Evolutionary conservation across 2,797 vertebrate species (phyloP), one percentile per base, ranked within the genome.

Genomic region (Phataginus tetradactyla): DNA sequence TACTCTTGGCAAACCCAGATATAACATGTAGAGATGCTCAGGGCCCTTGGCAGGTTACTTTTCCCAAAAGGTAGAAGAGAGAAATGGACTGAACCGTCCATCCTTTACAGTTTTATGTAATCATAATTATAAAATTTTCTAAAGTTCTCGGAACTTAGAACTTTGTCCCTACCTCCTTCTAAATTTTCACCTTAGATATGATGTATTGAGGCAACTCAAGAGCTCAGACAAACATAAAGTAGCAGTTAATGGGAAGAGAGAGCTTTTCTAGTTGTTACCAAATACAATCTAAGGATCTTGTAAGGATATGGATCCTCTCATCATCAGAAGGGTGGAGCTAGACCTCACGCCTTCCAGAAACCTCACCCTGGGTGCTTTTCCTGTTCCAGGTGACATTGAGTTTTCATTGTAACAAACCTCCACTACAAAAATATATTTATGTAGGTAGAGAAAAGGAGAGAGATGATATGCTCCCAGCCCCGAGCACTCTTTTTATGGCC

Each of bases 61-160:
- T 80, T 78, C 25, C 11, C 15, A 66, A 77, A 2, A 79, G 34
- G 21, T 12, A 42, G 57, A 51, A 32, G 6, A 17, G 20, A 66
- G 45, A 55, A 91, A 72, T 45, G 51, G 51, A 61, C 37, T 21
- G 29, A 53, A 42, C 3, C 3, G 15, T 74, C 29, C 55, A 79
- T 77, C 12, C 13, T 90, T 79, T 94, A 55, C 17, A 63, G 39
- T 66, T 89, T 69, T 59, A 86, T 72, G 15, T 21, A 90, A 42
- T 53, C 42, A n/a, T 14, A 80, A 42, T 90, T 84, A 94, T 20
- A 83, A 94, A 37, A 49, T 55, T 51, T 84, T 93, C 71, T 72
- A 17, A 97, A 79, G 91, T 90, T 74, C 39, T 93, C 86, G 72
- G 61, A 34, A 78, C 45, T 23, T 57, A 37, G 29, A 84, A 86